phyloP scores from a whole-genome alignment of 2,113 vertebrate species.

The Microcebus jonahi region DNA sequence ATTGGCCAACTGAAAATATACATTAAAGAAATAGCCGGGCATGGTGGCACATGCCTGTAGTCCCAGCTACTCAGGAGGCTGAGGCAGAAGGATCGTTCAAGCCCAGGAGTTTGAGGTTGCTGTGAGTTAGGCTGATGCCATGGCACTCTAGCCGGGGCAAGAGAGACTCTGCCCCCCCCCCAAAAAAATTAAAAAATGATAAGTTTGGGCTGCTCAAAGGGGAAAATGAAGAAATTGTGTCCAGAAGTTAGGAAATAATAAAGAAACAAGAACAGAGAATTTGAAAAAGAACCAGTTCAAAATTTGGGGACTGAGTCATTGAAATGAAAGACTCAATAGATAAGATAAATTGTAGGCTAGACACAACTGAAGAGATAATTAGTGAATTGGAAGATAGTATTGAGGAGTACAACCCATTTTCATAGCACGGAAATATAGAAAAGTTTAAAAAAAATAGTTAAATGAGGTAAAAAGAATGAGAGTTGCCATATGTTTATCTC shows the following conservation, averaged over 20 bases:
- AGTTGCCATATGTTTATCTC: background rate
- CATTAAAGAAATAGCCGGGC: too few relatives aligned
- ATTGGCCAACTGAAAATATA: too few relatives aligned
- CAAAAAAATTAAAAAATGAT: background rate
- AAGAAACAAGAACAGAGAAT: background rate
- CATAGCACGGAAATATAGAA: background rate
- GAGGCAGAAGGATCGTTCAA: too few relatives aligned
- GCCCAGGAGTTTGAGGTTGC: too few relatives aligned
- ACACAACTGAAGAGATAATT: background rate
- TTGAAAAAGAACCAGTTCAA: constrained; percentile 19
- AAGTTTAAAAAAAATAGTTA: background rate
- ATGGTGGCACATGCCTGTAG: too few relatives aligned
- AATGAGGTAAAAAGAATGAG: background rate
- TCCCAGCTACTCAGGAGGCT: too few relatives aligned
- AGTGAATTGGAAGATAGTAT: background rate
- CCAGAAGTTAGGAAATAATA: background rate
- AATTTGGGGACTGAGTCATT: background rate
- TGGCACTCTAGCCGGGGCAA: too few relatives aligned
- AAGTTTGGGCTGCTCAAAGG: background rate
- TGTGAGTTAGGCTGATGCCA: too few relatives aligned
- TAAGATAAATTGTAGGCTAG: background rate
- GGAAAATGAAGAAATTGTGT: background rate
- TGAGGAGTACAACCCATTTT: background rate
- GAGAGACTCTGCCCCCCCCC: too few relatives aligned
- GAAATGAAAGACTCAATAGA: background rate